Conservation (phyloP, 2,888 invertebrate genomes). For the Synergus japonicus region DNA sequence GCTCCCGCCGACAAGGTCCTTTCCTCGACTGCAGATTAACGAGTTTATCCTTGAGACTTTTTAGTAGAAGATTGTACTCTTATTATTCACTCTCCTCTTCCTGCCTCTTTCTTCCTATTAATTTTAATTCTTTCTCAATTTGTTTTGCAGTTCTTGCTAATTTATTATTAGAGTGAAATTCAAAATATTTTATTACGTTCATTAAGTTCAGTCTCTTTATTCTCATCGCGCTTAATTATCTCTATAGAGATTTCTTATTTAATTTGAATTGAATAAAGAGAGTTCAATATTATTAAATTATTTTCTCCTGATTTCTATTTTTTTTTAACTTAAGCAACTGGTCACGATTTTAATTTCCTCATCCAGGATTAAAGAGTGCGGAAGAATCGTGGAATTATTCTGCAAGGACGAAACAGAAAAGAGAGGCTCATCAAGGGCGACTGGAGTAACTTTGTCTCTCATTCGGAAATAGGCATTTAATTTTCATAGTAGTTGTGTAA, state of each 20-base stretch:
- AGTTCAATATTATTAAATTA: not conserved
- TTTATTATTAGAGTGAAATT: not conserved
- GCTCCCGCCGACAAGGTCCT: constrained; percentile 31
- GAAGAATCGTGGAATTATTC: constrained; percentile 4
- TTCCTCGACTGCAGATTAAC: constrained; percentile 43
- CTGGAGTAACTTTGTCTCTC: not conserved
- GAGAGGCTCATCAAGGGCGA: constrained; percentile 11
- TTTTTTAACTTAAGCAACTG: not conserved
- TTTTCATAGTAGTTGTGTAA: constrained; percentile 14
- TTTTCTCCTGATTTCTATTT: not conserved
- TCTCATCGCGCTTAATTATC: not conserved
- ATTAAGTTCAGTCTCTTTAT: not conserved
- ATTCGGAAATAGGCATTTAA: not conserved
- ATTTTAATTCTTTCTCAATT: not conserved
- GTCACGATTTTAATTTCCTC: not conserved
- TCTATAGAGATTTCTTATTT: not conserved
- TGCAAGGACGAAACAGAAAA: constrained; percentile 29
- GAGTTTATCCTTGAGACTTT: constrained; percentile 55
- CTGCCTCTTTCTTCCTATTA: not conserved
- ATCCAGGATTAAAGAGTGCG: not conserved
- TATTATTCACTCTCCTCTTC: not conserved
- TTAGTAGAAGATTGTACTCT: constrained; percentile 56
- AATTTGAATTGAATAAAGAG: not conserved
- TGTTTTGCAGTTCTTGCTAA: not conserved
- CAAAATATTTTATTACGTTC: not conserved